Base-by-base conservation (phyloP, 2,113 vertebrate species). In the Syngnathoides biaculeatus region DNA sequence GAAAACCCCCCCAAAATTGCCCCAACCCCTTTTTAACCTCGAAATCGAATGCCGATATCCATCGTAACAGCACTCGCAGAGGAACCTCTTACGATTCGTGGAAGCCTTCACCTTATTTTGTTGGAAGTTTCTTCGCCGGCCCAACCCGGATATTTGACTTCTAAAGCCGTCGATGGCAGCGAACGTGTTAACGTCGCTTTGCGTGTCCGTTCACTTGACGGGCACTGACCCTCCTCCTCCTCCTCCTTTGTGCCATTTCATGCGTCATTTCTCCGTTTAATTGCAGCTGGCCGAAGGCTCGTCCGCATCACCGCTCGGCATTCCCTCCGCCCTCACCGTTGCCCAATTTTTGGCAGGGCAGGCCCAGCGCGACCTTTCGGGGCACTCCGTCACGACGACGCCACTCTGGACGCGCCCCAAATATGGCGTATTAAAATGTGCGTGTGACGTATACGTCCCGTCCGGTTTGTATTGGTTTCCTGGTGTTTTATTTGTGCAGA, bases 261-360 rank as follows among this genome's bases (percentile, higher is more conserved):
- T 80, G 86, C 89, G 87, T 87, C 87, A 89, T 91, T 91, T 90
- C 86, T 83, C 81, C 79, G 89, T 91, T 90, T 92, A 92, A 93
- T 92, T 92, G 88, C 86, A 86, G 83, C 81, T 86, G 89, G 86
- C 81, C 86, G 87, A 86, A 82, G 71, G 79, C 78, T 62, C 82
- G 86, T 80, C 82, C 73, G 73, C 79, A 80, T 79, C 58, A 74
- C 73, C 74, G 82, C 83, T 84, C 79, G 75, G 75, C 85, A 71
- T 85, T 85, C 78, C 79, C 86, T 73, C 86, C 71, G 81, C 4
- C 47, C 17, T 17, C 19, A 15, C 50, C 78, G 58, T 79, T 39
- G 71, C 74, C 82, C 68, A 72, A 67, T 20, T 7, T 7, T n/a
- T 52, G 13, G 83, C 59, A 40, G 77, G 79, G 77, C 38, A 60